A percentile compares a stretch with the other conserved stretches of the same genome.
Evolutionary conservation across 2,113 vertebrate species (phyloP).

Genomic region (Synodontis membranacea): DNA sequence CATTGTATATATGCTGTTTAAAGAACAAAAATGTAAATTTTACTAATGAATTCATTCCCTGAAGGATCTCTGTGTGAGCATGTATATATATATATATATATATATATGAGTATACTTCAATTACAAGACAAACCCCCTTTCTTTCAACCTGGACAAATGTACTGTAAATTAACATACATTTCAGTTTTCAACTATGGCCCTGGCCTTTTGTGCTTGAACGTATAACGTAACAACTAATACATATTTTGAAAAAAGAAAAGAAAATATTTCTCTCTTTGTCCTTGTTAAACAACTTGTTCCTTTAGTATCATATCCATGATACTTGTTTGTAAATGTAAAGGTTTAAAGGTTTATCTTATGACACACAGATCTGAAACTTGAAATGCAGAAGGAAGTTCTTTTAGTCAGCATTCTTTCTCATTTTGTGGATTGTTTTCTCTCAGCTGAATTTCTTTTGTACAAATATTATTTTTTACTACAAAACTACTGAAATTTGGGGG

Average conservation of each 20-base stretch:
- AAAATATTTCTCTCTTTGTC: not conserved
- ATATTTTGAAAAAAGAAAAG: not conserved
- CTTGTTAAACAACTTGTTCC: not conserved
- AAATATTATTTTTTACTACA: not conserved
- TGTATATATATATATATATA: too few species aligned
- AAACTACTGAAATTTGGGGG: too few species aligned
- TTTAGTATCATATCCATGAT: not conserved
- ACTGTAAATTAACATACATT: not conserved
- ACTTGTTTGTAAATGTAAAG: too few species aligned
- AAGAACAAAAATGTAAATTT: too few species aligned
- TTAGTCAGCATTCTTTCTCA: not conserved
- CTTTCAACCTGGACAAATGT: not conserved
- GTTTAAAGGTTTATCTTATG: too few species aligned
- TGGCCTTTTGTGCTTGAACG: not conserved
- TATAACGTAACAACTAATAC: not conserved
- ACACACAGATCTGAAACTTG: constrained; percentile 26
- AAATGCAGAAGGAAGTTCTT: not conserved
- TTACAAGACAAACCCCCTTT: too few species aligned
- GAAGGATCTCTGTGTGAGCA: too few species aligned
- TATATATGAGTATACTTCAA: not conserved
- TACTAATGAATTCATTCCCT: too few species aligned
- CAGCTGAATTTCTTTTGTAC: not conserved
- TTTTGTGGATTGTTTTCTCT: not conserved
- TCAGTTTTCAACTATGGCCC: not conserved
- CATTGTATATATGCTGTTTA: too few species aligned